A percentile compares a stretch with the other conserved stretches of the same genome.
phyloP scores from a whole-genome alignment of 2,113 vertebrate genomes.

The Epinephelus cyanopodus region DNA sequence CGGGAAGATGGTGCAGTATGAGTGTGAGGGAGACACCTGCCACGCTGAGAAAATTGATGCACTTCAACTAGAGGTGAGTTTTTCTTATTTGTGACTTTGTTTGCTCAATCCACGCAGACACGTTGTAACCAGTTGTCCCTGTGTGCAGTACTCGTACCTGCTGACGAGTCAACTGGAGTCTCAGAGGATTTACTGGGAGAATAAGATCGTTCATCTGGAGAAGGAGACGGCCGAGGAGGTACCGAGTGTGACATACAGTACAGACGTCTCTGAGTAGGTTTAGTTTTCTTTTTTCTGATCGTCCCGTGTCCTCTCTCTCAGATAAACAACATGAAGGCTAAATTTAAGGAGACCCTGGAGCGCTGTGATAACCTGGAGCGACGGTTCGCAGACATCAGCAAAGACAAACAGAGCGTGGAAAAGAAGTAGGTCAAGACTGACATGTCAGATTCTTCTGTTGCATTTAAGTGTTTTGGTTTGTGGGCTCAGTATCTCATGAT shows the following conservation, averaged over 20 bases:
- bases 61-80: constrained; percentile 92
- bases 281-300: too few relatives aligned
- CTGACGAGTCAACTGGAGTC: constrained; percentile 98
- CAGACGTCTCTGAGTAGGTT: background rate
- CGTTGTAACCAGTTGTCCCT: background rate
- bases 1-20: constrained; percentile 98
- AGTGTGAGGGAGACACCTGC: constrained; percentile 97
- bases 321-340: constrained; percentile 99
- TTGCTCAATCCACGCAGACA: fast-evolving
- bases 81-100: background rate
- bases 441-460: too few relatives aligned
- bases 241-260: constrained; percentile 17
- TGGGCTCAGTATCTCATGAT: too few relatives aligned
- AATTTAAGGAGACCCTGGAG: constrained; percentile 99
- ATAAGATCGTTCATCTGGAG: constrained; percentile 97
- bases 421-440: constrained; percentile 89
- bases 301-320: constrained; percentile 57
- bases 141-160: constrained; percentile 93
- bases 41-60: constrained; percentile 98
- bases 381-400: constrained; percentile 90
- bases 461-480: too few relatives aligned
- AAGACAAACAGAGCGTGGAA: constrained; percentile 94
- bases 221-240: constrained; percentile 98
- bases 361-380: constrained; percentile 96
- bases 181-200: constrained; percentile 98